Conservation (phyloP, 92 coral and sea anemone species). For the Virgularia gustaviana region DNA sequence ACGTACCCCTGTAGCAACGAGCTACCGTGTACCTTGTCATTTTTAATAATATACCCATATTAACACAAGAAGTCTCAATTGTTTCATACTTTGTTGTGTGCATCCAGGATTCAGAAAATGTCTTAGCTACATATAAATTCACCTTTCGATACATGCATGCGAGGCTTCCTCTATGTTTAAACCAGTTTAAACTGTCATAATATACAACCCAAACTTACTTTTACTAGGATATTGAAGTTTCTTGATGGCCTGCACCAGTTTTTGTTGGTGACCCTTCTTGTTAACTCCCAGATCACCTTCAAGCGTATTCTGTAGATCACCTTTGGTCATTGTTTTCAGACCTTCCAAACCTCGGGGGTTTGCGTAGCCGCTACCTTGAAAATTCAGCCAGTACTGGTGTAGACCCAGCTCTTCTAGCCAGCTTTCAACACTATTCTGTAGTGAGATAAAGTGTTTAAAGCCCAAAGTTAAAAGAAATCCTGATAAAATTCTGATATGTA, state of each 20-base stretch:
- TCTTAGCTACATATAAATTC: too few relatives aligned
- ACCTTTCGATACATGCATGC: too few relatives aligned
- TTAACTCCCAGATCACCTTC: constrained; percentile 48
- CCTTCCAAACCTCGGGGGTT: constrained; percentile 85
- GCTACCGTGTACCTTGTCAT: too few relatives aligned
- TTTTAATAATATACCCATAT: too few relatives aligned
- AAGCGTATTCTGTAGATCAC: constrained; percentile 8
- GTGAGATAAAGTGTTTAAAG: too few relatives aligned
- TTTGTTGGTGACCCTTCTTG: constrained; percentile 70
- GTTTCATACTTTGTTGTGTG: too few relatives aligned
- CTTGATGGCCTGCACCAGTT: constrained; percentile 70
- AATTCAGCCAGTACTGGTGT: constrained; percentile 70
- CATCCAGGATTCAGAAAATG: too few relatives aligned
- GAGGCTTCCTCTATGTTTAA: not conserved
- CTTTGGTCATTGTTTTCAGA: constrained; percentile 66
- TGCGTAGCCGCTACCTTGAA: constrained; percentile 63
- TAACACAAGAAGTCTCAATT: too few relatives aligned
- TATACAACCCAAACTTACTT: constrained; percentile 50
- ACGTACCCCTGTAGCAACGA: too few relatives aligned
- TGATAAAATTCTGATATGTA: too few relatives aligned
- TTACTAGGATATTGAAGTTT: constrained; percentile 81
- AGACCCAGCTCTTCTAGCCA: constrained; percentile 83
- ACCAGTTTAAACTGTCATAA: not conserved
- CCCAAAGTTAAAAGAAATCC: too few relatives aligned
- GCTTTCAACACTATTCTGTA: constrained; percentile 64